Evolutionary conservation across 2,113 vertebrate genomes (phyloP), one percentile per base, ranked within the genome.

Genomic region (Polypterus senegalus): DNA sequence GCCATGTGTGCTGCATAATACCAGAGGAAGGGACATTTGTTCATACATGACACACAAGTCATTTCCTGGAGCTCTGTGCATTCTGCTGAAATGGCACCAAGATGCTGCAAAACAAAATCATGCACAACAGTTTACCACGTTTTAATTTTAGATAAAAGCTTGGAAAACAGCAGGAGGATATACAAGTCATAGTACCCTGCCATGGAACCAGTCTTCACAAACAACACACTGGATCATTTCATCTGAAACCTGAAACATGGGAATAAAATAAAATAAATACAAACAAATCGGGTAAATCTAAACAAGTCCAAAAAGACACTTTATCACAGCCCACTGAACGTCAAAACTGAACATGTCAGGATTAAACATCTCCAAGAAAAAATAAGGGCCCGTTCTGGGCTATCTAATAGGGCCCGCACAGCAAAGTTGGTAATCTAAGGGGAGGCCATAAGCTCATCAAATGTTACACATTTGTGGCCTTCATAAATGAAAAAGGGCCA

Each of bases 121-220:
- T 27, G 27, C 27, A 27, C 27, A 27, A 27, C 52, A 27, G 27
- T 27, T 27, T 27, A 27, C 27, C 27, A 27, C 27, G 27, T 27
- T 27, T 27, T 27, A 10, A 54, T 11, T 5, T 9, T 54, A 54
- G 53, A 7, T 10, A 53, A 10, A 7, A 53, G 7, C 51, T 53
- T 53, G 7, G 10, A 10, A 10, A 53, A 10, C 2, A 53, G 2
- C 7, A 53, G 51, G 10, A 53, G 10, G 51, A 53, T 8, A 53
- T 10, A 53, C 7, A 53, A 53, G 51, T 53, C 7, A 53, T 8
- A 53, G 10, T 82, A 98, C 95, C 87, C 83, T 85, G 68, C 84
- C 87, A 58, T 98, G 95, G 77, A 92, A 93, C 95, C 94, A 98
- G 61, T 98, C 95, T 81, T 98, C 95, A 78, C 95, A 98, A 63